Base-by-base conservation (phyloP, 2,888 invertebrate genomes). In the Ormia ochracea region DNA sequence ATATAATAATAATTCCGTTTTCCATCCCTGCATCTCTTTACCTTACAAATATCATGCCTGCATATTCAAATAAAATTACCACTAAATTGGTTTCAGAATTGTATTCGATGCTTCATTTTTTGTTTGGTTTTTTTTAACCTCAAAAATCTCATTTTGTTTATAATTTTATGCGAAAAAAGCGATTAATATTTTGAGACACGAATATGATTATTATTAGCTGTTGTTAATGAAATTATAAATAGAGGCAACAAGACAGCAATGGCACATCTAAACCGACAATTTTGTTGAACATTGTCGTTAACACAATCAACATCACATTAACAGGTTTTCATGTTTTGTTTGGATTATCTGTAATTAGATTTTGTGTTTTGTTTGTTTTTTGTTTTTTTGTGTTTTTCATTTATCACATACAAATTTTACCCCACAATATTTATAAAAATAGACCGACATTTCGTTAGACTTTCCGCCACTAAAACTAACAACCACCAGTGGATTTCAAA, bases 301-400 rank as follows among this genome's bases (percentile, higher is more conserved):
- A 63, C 36, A 63, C 61, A 41, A 63, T 77, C 70, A 77, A 26
- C 38, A 56, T 10, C 38, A 56, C 21, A 77, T 77, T 77, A 77
- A 33, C 63, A 70, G 48, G 26, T 63, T 61, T 43, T n/a, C 31
- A 38, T 43, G 7, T 50, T 28, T 41, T 6, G 2, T 58, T 19
- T 17, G 33, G 7, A 23, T 56, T 28, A n/a, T 48, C 28, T 56
- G 26, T 28, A 26, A 43, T 50, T 58, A 41, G 9, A 19, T 56
- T 17, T 14, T 58, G 9, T 48, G 21, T 63, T 63, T 21, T n/a
- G n/a, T n/a, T n/a, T n/a, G n/a, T n/a, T n/a, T n/a, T n/a, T n/a
- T n/a, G n/a, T n/a, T n/a, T n/a, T n/a, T n/a, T n/a, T n/a, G n/a
- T n/a, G n/a, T n/a, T n/a, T n/a, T n/a, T n/a, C n/a, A n/a, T n/a